These are phyloP conservation scores for Meliscaeva auricollis DNA, from an alignment of 2,888 invertebrate genomes.

Conservation along the genomic window DNA sequence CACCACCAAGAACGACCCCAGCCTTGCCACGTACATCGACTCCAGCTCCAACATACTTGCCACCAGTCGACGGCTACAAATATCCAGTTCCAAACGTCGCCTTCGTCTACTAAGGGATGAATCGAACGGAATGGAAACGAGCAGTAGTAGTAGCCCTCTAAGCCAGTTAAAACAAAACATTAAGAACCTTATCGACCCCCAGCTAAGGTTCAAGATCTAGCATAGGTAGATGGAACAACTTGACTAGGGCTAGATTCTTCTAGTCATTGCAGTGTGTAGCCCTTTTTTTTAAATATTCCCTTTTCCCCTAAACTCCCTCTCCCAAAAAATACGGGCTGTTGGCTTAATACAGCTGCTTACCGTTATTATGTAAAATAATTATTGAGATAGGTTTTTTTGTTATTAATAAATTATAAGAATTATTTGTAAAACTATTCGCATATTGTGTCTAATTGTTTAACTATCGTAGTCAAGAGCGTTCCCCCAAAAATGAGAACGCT, in stretches of 20 bases:
- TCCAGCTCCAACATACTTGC: conserved; percentile 62
- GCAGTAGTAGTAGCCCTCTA: conserved; percentile 57
- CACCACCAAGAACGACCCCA: conserved; percentile 45
- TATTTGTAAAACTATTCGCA: conserved; percentile 58
- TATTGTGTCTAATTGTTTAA: conserved; percentile 59
- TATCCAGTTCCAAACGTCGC: conserved; percentile 81
- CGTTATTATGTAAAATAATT: conserved; percentile 70
- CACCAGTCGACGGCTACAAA: conserved; percentile 79
- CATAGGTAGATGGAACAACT: conserved; percentile 81
- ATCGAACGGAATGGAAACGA: conserved; percentile 15
- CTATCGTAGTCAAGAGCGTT: conserved; percentile 25
- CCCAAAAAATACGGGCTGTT: conserved; percentile 50
- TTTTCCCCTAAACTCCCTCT: conserved; percentile 46
- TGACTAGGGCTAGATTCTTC: conserved; percentile 83
- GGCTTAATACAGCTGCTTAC: conserved; percentile 52
- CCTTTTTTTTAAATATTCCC: conserved; percentile 37
- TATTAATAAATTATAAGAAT: conserved; percentile 74
- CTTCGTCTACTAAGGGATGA: conserved; percentile 79
- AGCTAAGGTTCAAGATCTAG: conserved; percentile 78
- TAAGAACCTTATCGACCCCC: conserved; percentile 59
- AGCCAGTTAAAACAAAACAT: conserved; percentile 50
- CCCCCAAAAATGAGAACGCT: not conserved
- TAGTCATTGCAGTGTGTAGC: conserved; percentile 82
- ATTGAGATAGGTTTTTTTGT: conserved; percentile 71
- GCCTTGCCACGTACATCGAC: conserved; percentile 47